phyloP scores from a whole-genome alignment of 2,113 vertebrate genomes.

The Tupaia chinensis region DNA sequence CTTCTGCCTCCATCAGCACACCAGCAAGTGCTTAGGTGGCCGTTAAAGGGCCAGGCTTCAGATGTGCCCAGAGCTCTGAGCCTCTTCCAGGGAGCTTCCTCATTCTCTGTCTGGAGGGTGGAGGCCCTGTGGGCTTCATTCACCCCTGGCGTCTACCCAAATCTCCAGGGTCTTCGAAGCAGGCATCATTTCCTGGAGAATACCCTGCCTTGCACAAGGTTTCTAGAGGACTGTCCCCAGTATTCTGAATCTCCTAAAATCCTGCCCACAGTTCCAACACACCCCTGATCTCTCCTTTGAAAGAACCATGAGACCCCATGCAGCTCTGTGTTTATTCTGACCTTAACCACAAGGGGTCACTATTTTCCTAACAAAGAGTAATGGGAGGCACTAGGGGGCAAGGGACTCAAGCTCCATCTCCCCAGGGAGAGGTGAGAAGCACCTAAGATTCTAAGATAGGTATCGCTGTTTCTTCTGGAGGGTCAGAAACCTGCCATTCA shows the following conservation, averaged over 20 bases:
- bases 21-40: not conserved
- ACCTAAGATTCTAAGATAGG: not conserved
- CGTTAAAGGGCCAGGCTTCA: not conserved
- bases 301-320: not conserved
- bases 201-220: not conserved
- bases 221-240: not conserved
- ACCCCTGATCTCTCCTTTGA: not conserved
- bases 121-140: not conserved
- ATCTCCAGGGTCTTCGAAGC: not conserved
- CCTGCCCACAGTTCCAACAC: not conserved
- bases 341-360: slow-evolving; percentile 61
- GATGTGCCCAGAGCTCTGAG: not conserved
- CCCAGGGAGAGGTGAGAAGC: no score
- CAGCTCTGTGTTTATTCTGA: not conserved
- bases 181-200: not conserved
- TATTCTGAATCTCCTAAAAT: not conserved
- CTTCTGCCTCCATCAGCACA: not conserved
- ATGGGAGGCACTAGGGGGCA: not conserved
- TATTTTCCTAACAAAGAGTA: not conserved
- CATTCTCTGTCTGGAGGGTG: not conserved
- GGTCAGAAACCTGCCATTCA: no score
- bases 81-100: not conserved
- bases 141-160: not conserved
- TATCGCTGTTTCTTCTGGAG: not conserved
- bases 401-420: not conserved